Evolutionary conservation across 1,140 invertebrate genomes (phyloP).

Genomic region (Drosophila lini): DNA sequence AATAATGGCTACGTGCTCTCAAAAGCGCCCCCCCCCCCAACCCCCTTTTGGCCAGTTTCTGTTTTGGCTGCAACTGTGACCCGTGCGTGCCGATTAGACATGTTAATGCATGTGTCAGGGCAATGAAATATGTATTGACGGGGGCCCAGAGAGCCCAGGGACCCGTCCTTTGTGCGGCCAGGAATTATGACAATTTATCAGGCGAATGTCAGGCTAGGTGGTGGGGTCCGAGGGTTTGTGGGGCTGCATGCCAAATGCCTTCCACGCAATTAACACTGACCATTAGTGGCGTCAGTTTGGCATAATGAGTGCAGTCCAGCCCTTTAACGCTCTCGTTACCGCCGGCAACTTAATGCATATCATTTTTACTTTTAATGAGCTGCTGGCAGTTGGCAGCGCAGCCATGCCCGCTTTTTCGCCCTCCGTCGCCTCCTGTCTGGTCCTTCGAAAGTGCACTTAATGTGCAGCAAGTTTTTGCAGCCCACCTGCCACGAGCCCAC

Average conservation of each 20-base stretch:
- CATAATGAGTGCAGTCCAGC: conserved; percentile 66
- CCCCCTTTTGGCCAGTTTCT: not conserved
- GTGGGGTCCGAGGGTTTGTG: not conserved
- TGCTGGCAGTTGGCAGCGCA: conserved; percentile 60
- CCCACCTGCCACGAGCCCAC: conserved; percentile 67
- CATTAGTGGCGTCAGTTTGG: conserved; percentile 72
- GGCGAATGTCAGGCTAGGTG: conserved; percentile 52
- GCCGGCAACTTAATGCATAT: conserved; percentile 78
- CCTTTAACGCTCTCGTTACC: conserved; percentile 59
- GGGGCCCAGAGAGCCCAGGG: conserved; percentile 12
- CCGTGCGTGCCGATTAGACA: conserved; percentile 72
- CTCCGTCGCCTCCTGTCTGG: conserved; percentile 8
- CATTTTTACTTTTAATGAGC: conserved; percentile 81
- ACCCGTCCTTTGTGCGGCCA: conserved; percentile 27
- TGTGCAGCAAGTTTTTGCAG: conserved; percentile 71
- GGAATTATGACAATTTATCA: conserved; percentile 79
- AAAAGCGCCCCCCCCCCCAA: not conserved
- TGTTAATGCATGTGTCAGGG: conserved; percentile 79
- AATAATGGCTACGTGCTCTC: conserved; percentile 58
- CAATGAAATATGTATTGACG: conserved; percentile 79
- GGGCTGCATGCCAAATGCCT: conserved; percentile 58
- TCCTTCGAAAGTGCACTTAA: conserved; percentile 70
- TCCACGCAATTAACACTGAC: conserved; percentile 80
- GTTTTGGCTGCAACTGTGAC: conserved; percentile 42
- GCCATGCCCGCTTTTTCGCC: not conserved